A percentile compares a stretch with the other conserved stretches of the same genome.
Evolutionary conservation across 2,113 vertebrate genomes (phyloP).

Genomic region (Patagioenas fasciata): DNA sequence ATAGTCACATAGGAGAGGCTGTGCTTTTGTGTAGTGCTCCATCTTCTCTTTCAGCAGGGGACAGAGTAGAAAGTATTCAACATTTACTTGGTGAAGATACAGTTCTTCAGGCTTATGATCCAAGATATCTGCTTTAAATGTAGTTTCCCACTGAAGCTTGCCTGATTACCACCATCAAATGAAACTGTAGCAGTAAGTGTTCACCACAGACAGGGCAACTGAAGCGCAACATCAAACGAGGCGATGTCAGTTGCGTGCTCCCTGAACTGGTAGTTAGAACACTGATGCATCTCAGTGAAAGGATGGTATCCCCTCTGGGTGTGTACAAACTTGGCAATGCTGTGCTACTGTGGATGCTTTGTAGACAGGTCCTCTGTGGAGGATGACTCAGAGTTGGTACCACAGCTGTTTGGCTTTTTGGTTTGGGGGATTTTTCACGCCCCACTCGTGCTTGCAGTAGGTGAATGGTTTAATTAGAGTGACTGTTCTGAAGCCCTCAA

Average conservation of each 20-base stretch:
- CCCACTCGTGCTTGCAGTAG: not conserved
- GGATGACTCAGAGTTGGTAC: not conserved
- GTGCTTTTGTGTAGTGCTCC: not conserved
- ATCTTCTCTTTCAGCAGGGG: not conserved
- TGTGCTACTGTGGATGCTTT: rapidly evolving
- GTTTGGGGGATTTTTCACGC: not conserved
- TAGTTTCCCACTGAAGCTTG: not conserved
- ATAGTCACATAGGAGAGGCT: not conserved
- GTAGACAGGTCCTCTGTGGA: not conserved
- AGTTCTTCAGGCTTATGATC: not conserved
- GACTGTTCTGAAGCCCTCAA: not conserved
- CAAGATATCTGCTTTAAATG: not conserved
- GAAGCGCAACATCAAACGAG: not conserved
- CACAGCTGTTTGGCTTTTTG: not conserved
- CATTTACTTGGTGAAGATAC: not conserved
- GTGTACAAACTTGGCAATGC: not conserved
- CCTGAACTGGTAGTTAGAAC: not conserved
- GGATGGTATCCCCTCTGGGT: not conserved
- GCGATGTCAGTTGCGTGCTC: not conserved
- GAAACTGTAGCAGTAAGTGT: not conserved
- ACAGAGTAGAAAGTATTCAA: not conserved
- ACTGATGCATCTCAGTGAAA: not conserved
- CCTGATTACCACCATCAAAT: not conserved
- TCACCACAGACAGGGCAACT: not conserved
- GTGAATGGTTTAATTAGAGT: not conserved